Percentiles rank a stretch among this genome's conserved stretches.
Evolutionary conservation across 2,113 vertebrate species (phyloP).

Genomic region (Zootoca vivipara): DNA sequence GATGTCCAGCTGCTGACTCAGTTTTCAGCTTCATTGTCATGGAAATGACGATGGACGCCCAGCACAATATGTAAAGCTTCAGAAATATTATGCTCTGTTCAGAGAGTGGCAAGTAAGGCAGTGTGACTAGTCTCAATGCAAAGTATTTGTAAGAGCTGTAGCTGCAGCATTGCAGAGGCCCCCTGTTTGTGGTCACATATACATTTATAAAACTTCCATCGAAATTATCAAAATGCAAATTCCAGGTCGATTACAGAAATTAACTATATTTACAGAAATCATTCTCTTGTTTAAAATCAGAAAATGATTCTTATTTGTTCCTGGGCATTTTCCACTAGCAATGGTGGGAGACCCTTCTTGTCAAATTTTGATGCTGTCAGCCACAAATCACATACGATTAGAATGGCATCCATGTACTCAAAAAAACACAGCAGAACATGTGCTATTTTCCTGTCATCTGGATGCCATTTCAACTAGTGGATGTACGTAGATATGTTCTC

Average conservation of each 20-base stretch:
- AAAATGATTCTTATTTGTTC: background rate
- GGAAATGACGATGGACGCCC: background rate
- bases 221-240: background rate
- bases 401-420: background rate
- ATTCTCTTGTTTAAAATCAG: background rate
- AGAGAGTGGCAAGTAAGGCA: background rate
- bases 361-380: background rate
- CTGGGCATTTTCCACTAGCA: background rate
- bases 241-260: background rate
- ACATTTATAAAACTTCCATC: background rate
- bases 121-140: background rate
- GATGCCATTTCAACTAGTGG: background rate
- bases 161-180: background rate
- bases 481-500: background rate
- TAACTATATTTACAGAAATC: background rate
- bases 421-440: background rate
- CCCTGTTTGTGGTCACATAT: background rate
- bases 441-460: background rate
- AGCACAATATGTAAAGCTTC: background rate
- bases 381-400: background rate
- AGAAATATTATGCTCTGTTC: background rate
- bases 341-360: background rate
- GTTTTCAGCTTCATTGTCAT: background rate
- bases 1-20: background rate
- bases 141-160: background rate